Base-by-base conservation (phyloP, 2,888 invertebrate species). In the Netelia melanura region DNA sequence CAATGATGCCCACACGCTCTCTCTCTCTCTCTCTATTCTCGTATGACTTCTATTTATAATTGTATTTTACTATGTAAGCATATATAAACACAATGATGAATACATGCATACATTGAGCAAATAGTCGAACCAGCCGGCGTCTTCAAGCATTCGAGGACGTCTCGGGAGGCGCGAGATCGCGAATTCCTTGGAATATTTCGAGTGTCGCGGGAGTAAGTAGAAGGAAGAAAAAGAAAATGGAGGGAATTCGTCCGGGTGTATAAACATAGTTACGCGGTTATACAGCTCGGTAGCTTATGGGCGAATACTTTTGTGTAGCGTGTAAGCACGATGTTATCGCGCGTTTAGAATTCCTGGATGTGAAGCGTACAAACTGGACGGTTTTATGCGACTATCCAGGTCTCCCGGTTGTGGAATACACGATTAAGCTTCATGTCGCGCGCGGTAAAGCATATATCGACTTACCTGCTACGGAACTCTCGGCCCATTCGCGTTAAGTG, bases 1-100 rank as follows among this genome's bases (percentile, higher is more conserved):
- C 82, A 85, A 85, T 82, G 85, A 78, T 71, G 79, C 85, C 85
- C 85, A 85, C 85, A 81, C 74, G 56, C 56, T 81, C 44, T 74
- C 65, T 65, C 68, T 71, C 52, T 17, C 43, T 21, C 52, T 62
- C 56, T 52, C 14, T 64, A 10, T 78, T 68, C 68, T 30, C 56
- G 23, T 62, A 54, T 64, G 64, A 68, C 56, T 71, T 70, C 43
- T 74, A 68, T 78, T 62, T 68, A 78, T 62, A 61, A 23, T 43
- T 68, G 11, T 44, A 65, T 65, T 14, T 44, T 38, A 38, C 38
- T 38, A 64, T 65, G 25, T 38, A 58, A 61, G 25, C 52, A 48
- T 74, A 62, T 58, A 10, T 58, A 21, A 48, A 68, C n/a, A 23
- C 76, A 25, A 21, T 17, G 56, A 21, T 58, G 25, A 17, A 76